Conservation (phyloP, 2,797 vertebrate genomes). For the Platalea minor region DNA sequence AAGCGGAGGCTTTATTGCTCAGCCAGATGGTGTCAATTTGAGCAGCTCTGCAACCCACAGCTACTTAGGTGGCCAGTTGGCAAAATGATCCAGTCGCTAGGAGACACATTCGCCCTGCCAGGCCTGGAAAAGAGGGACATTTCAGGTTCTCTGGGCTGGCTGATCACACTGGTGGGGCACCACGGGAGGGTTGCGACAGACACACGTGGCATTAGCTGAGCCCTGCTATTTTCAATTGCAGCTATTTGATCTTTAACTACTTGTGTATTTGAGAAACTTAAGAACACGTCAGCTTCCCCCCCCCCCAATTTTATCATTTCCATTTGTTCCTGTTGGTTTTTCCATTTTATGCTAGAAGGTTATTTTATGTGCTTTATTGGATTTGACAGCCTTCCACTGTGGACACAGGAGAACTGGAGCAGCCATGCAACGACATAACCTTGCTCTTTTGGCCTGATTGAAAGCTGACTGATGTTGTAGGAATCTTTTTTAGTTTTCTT, state of each 20-base stretch:
- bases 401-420: background rate
- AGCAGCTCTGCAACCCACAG: background rate
- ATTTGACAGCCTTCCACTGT: background rate
- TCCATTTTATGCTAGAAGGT: background rate
- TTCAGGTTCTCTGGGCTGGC: background rate
- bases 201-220: background rate
- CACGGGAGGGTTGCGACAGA: background rate
- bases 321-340: background rate
- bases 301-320: background rate
- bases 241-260: background rate
- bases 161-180: background rate
- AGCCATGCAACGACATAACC: background rate
- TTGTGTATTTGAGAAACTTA: background rate
- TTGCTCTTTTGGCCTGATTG: background rate
- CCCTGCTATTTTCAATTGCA: background rate
- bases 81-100: background rate
- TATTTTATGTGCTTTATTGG: background rate
- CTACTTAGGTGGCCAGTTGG: background rate
- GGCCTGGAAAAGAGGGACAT: background rate
- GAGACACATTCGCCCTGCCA: background rate
- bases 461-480: background rate
- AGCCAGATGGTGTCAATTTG: background rate
- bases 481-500: background rate
- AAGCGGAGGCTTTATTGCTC: background rate
- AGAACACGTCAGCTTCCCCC: background rate